Conservation (phyloP, 2,113 vertebrate species). For the Apodemus sylvaticus region DNA sequence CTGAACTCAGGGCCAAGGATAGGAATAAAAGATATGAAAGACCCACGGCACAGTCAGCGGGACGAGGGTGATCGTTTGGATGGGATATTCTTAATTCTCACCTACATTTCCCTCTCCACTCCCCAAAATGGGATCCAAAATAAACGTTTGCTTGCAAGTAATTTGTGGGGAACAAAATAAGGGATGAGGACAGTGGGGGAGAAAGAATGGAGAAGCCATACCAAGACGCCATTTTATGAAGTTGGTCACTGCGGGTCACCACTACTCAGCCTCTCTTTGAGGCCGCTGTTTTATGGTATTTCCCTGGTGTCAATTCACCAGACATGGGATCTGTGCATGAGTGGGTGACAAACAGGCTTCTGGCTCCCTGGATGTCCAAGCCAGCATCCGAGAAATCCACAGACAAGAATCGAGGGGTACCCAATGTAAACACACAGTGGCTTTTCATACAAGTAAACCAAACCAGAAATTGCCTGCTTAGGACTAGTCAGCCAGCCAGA, state of each 20-base stretch:
- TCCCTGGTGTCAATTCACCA: accelerated
- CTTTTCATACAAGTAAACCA: neutral
- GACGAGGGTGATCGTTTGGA: neutral
- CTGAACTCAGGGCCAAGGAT: neutral
- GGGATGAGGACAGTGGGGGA: no score
- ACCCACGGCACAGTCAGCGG: neutral
- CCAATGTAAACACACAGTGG: no score
- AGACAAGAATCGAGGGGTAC: neutral
- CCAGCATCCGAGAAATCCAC: neutral
- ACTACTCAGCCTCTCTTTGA: neutral
- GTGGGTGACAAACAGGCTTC: neutral
- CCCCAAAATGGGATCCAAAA: neutral
- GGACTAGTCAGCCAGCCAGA: neutral
- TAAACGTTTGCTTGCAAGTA: neutral
- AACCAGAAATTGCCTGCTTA: neutral
- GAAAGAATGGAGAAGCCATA: neutral
- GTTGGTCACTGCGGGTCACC: neutral
- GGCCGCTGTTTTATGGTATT: neutral
- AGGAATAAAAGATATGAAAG: neutral
- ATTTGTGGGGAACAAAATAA: neutral
- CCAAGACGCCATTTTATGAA: accelerated
- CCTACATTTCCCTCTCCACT: neutral
- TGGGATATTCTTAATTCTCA: neutral
- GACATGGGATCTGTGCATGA: accelerated
- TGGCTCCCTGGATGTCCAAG: neutral